A percentile compares a stretch with the other conserved stretches of the same genome.
phyloP scores from a whole-genome alignment of 1,140 invertebrate genomes.

The Palaemon carinicauda region DNA sequence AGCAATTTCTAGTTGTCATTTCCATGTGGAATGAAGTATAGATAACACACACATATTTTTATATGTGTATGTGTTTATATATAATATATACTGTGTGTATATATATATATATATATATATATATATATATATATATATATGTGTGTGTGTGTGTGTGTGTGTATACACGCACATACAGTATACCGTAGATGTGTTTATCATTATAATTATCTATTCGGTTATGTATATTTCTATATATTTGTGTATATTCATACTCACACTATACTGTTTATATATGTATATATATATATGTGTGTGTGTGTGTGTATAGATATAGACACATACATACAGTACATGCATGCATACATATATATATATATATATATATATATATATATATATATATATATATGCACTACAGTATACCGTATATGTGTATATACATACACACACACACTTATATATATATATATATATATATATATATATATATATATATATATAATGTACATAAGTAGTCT shows the following conservation, averaged over 20 bases:
- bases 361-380: neutral
- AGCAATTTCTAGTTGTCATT: too few species aligned
- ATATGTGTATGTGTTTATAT: neutral
- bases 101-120: neutral
- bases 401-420: too few species aligned
- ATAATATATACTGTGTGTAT: neutral
- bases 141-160: neutral
- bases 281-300: neutral
- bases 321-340: neutral
- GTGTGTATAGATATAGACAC: neutral
- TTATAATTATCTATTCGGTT: too few species aligned
- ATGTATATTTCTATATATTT: neutral
- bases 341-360: neutral
- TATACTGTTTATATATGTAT: neutral
- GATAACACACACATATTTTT: neutral
- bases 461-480: too few species aligned
- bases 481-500: too few species aligned
- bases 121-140: neutral
- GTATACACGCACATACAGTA: neutral
- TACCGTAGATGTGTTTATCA: too few species aligned
- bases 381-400: too few species aligned
- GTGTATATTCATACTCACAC: neutral
- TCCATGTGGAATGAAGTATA: neutral
- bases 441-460: too few species aligned
- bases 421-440: too few species aligned